Evolutionary conservation across 2,797 vertebrate genomes (phyloP).

Genomic region (Xiphophorus birchmanni): DNA sequence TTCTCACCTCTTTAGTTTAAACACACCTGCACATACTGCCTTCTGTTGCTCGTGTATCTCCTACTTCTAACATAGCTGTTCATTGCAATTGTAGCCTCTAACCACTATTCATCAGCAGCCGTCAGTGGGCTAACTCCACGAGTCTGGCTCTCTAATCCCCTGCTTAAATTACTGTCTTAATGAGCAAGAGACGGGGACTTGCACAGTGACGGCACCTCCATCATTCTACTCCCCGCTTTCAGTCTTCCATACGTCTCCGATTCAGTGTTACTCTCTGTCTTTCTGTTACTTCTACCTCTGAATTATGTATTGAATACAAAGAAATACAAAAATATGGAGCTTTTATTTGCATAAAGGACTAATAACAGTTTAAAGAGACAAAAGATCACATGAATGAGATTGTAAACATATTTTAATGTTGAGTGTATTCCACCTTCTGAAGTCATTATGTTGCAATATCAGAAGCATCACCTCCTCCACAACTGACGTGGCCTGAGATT

Average conservation of each 20-base stretch:
- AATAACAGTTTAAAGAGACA: neutral
- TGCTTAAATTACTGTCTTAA: conserved; percentile 73
- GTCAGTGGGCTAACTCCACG: conserved; percentile 40
- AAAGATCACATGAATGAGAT: neutral
- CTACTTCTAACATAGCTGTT: neutral
- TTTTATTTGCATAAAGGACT: neutral
- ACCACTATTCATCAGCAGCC: conserved; percentile 57
- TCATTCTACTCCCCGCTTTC: conserved; percentile 55
- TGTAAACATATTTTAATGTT: neutral
- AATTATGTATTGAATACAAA: neutral
- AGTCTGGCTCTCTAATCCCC: conserved; percentile 63
- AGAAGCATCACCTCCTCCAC: neutral
- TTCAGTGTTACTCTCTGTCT: conserved; percentile 35
- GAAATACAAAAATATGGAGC: neutral
- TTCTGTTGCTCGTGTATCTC: neutral
- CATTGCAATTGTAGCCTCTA: conserved; percentile 12
- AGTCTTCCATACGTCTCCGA: conserved; percentile 51
- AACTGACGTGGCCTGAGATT: neutral
- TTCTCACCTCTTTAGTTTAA: conserved; percentile 3
- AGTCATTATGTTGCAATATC: neutral
- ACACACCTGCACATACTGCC: neutral
- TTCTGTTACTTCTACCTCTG: conserved; percentile 47
- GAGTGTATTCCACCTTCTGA: neutral
- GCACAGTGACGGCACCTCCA: conserved; percentile 57
- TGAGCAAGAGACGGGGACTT: conserved; percentile 60